phyloP scores from a whole-genome alignment of 1,140 invertebrate species.

The Proctacanthus coquilletti region DNA sequence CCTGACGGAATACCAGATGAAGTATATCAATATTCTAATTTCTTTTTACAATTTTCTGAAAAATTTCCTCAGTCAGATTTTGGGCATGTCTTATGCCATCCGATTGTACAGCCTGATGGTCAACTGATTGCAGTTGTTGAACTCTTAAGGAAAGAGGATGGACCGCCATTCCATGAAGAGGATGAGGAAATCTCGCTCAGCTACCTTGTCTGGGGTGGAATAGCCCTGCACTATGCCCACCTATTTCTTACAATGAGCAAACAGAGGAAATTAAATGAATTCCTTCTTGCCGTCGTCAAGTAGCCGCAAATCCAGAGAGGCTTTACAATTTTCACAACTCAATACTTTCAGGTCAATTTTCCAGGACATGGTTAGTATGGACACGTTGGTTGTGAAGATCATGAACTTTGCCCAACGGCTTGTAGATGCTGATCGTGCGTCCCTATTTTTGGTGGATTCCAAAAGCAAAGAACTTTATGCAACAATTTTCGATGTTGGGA shows the following conservation, averaged over 20 bases:
- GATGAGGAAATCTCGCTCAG: conserved; percentile 49
- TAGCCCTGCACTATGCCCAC: conserved; percentile 43
- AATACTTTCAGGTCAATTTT: conserved; percentile 42
- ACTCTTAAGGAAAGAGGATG: conserved; percentile 25
- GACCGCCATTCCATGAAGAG: conserved; percentile 39
- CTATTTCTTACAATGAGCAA: conserved; percentile 44
- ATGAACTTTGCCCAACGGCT: conserved; percentile 67
- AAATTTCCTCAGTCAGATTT: conserved; percentile 9
- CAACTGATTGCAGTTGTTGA: conserved; percentile 38
- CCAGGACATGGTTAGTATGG: conserved; percentile 74
- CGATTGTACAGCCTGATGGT: conserved; percentile 39
- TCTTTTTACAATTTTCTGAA: conserved; percentile 7
- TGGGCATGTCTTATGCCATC: conserved; percentile 35
- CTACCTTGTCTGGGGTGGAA: conserved; percentile 47
- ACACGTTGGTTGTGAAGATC: conserved; percentile 65
- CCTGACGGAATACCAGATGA: conserved; percentile 29
- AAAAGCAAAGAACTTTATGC: conserved; percentile 61
- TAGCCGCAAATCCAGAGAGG: too few species aligned
- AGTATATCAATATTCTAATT: conserved; percentile 14
- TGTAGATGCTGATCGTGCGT: conserved; percentile 66
- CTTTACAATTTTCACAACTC: conserved; percentile 9
- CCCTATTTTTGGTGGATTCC: conserved; percentile 57
- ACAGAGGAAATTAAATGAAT: conserved; percentile 51
- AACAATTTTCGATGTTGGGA: conserved; percentile 61
- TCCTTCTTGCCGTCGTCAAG: conserved; percentile 57